Percentiles rank a stretch among this genome's conserved stretches.
Conservation (phyloP, 1,140 invertebrate genomes). For the Camponotus vicinus region DNA sequence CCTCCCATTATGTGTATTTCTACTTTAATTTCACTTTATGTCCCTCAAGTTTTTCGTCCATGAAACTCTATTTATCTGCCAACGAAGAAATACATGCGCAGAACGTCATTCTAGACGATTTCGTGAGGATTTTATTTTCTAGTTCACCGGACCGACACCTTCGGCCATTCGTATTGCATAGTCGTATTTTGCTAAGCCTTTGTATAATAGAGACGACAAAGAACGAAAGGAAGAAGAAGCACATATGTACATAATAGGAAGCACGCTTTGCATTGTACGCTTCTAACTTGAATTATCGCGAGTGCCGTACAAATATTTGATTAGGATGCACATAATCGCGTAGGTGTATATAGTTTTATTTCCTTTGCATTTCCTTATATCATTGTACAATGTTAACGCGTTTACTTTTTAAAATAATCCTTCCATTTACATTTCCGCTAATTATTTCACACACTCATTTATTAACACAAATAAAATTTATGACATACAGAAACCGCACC, state of each 20-base stretch:
- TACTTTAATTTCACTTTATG: not conserved
- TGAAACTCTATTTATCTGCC: slow-evolving; percentile 40
- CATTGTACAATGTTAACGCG: not conserved
- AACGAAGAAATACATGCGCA: slow-evolving; percentile 32
- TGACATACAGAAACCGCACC: not conserved
- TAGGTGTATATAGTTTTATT: slow-evolving; percentile 1
- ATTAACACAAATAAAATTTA: slow-evolving; percentile 69
- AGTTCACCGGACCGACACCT: slow-evolving; percentile 28
- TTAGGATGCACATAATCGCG: not conserved
- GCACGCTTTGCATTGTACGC: not conserved
- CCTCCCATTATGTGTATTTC: too few species aligned
- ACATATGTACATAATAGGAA: slow-evolving; percentile 11
- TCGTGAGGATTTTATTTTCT: slow-evolving; percentile 60
- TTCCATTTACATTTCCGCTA: slow-evolving; percentile 13
- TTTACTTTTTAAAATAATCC: not conserved
- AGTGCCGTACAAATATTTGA: not conserved
- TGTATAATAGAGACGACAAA: slow-evolving; percentile 22
- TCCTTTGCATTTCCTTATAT: not conserved
- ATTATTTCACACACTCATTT: slow-evolving; percentile 46
- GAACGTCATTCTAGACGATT: slow-evolving; percentile 56
- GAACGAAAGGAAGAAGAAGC: slow-evolving; percentile 22
- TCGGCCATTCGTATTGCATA: slow-evolving; percentile 4
- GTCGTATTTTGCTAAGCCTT: slow-evolving; percentile 22
- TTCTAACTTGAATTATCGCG: not conserved
- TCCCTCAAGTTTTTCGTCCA: slow-evolving; percentile 3